These are phyloP conservation scores for Willowsia nigromaculata DNA, from an alignment of 2,888 invertebrate genomes.

Conservation along the genomic window DNA sequence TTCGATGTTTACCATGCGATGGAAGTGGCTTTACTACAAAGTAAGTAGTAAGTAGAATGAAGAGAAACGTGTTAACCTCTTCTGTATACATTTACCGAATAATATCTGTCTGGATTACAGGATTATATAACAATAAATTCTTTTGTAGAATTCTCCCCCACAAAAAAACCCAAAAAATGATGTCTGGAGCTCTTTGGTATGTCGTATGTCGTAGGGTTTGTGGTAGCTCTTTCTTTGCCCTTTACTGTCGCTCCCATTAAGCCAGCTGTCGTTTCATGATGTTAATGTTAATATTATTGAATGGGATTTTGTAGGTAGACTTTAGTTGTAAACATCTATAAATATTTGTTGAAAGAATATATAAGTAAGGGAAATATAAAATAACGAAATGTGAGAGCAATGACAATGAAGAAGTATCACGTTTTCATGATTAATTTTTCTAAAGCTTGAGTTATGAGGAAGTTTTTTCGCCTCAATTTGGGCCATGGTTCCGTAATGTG, in stretches of 20 bases:
- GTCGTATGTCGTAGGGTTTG: background rate
- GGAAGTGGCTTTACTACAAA: conserved; percentile 4
- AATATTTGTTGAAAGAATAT: conserved; percentile 5
- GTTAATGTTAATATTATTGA: too few relatives aligned
- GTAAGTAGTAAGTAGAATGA: conserved; percentile 3
- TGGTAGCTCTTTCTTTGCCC: too few relatives aligned
- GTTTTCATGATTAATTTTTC: conserved; percentile 51
- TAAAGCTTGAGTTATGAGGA: conserved; percentile 29
- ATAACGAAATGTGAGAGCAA: background rate
- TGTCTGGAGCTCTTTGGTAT: background rate
- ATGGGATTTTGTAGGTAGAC: too few relatives aligned
- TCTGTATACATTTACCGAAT: background rate
- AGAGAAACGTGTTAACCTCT: background rate
- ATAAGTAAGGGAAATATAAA: background rate
- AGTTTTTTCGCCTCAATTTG: conserved; percentile 19
- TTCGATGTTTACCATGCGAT: conserved; percentile 1
- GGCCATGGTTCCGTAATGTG: conserved; percentile 53
- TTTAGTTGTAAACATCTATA: conserved; percentile 22
- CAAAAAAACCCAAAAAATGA: background rate
- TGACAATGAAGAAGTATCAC: background rate
- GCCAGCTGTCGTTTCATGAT: too few relatives aligned
- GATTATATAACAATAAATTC: conserved; percentile 1
- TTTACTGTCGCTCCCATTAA: too few relatives aligned
- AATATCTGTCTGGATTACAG: conserved; percentile 26
- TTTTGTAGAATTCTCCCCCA: background rate